A percentile compares a stretch with the other conserved stretches of the same genome.
These are phyloP conservation scores for Frieseomelitta varia DNA, from an alignment of 1,140 invertebrate species.

Conservation along the genomic window DNA sequence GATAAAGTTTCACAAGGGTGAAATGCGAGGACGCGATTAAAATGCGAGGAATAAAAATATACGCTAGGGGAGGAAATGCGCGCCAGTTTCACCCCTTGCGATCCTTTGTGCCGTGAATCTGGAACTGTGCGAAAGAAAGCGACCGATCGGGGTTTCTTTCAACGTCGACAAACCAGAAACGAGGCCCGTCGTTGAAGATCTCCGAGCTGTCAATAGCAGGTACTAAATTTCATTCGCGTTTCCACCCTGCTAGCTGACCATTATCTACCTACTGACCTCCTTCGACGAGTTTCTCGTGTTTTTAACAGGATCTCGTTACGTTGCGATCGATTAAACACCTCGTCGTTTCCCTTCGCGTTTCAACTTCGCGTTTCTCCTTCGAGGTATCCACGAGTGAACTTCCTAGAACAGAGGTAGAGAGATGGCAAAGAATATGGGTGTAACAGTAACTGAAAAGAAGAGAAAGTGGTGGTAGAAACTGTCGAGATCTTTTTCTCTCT, in stretches of 20 bases:
- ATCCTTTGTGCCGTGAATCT: neutral
- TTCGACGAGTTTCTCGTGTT: neutral
- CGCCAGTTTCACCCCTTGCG: no score
- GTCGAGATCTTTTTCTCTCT: constrained; percentile 26
- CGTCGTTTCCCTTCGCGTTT: no score
- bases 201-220: constrained; percentile 37
- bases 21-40: neutral
- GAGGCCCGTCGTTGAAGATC: neutral
- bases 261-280: constrained; percentile 30
- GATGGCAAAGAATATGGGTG: neutral
- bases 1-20: neutral
- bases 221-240: neutral
- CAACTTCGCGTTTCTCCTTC: neutral
- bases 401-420: neutral
- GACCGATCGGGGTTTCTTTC: neutral
- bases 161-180: constrained; percentile 6
- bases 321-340: constrained; percentile 4
- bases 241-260: neutral
- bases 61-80: no score
- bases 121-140: neutral
- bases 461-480: neutral
- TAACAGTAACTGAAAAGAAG: constrained; percentile 8
- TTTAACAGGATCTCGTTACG: neutral
- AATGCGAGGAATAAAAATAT: constrained; percentile 8
- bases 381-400: neutral